Evolutionary conservation across 2,113 vertebrate species (phyloP).

Genomic region (Oryzias woworae): DNA sequence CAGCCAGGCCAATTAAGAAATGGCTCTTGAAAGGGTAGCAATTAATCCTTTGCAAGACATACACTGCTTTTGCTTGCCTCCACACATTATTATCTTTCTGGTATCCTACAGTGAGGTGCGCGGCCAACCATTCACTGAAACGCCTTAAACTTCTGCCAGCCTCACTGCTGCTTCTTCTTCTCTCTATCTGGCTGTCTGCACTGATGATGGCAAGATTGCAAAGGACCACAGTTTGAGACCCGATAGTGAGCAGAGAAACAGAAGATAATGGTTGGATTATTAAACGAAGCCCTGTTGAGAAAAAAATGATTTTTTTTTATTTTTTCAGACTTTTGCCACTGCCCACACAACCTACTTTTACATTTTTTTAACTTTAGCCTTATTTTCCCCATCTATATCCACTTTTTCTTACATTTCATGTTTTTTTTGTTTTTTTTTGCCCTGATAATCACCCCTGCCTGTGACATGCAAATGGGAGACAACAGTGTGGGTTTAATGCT

Average conservation of each 20-base stretch:
- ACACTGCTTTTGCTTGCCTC: slow-evolving; percentile 73
- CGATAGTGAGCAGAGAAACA: slow-evolving; percentile 62
- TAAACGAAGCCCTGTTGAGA: slow-evolving; percentile 70
- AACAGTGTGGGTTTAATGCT: slow-evolving; percentile 62
- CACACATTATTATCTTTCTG: slow-evolving; percentile 77
- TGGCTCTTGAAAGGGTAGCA: slow-evolving; percentile 77
- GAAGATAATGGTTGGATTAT: slow-evolving; percentile 76
- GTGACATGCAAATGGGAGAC: slow-evolving; percentile 65
- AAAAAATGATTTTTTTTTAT: slow-evolving; percentile 53
- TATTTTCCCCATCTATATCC: slow-evolving; percentile 1
- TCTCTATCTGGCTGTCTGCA: slow-evolving; percentile 57
- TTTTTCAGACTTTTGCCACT: slow-evolving; percentile 55
- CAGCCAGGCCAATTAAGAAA: slow-evolving; percentile 81
- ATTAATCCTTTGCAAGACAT: slow-evolving; percentile 79
- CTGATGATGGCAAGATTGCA: slow-evolving; percentile 68
- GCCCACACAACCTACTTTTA: slow-evolving; percentile 59
- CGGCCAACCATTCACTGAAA: slow-evolving; percentile 71
- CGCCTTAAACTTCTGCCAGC: slow-evolving; percentile 68
- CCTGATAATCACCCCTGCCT: slow-evolving; percentile 33
- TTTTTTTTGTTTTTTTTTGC: slow-evolving; percentile 1
- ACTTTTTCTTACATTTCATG: slow-evolving; percentile 18
- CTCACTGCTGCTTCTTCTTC: slow-evolving; percentile 40
- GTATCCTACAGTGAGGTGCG: slow-evolving; percentile 71
- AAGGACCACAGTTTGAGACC: slow-evolving; percentile 48
- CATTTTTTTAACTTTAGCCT: slow-evolving; percentile 21